These are phyloP conservation scores for Diglossa cyanea DNA, from an alignment of 2,797 vertebrate species.

Conservation along the genomic window DNA sequence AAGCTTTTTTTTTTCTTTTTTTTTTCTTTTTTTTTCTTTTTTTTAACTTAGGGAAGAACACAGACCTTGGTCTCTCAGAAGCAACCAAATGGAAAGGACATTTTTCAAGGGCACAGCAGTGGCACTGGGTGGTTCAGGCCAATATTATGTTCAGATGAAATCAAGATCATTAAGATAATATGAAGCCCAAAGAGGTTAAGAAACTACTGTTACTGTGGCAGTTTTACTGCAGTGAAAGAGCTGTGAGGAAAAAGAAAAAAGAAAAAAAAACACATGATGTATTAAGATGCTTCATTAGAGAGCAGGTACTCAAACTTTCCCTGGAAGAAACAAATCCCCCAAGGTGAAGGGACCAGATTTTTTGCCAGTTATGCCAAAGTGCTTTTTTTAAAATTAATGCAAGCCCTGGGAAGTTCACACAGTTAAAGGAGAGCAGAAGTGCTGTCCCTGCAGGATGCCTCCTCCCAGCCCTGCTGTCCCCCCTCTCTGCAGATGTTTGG, in stretches of 20 bases:
- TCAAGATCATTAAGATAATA: background rate
- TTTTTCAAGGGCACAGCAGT: background rate
- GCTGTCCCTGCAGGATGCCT: slow-evolving; percentile 36
- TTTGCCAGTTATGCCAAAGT: background rate
- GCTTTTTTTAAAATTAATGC: slow-evolving; percentile 38
- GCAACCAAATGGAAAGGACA: background rate
- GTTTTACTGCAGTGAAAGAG: background rate
- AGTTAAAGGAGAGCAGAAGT: background rate
- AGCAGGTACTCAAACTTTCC: slow-evolving; percentile 5
- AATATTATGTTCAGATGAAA: background rate
- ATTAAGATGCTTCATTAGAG: background rate
- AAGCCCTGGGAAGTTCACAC: background rate
- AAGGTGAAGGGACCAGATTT: background rate
- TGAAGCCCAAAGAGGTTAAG: background rate
- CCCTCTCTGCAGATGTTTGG: slow-evolving; percentile 30
- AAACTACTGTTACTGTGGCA: background rate
- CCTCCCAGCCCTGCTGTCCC: background rate
- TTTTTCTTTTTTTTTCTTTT: too few species aligned
- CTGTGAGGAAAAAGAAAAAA: background rate
- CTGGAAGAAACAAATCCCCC: background rate
- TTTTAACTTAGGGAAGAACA: background rate
- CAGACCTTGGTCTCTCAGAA: background rate
- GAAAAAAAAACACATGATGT: background rate
- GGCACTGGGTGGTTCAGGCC: background rate
- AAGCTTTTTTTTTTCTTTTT: background rate